Conservation (phyloP, 92 coral and sea anemone genomes). For the Chrysogorgia sp. region DNA sequence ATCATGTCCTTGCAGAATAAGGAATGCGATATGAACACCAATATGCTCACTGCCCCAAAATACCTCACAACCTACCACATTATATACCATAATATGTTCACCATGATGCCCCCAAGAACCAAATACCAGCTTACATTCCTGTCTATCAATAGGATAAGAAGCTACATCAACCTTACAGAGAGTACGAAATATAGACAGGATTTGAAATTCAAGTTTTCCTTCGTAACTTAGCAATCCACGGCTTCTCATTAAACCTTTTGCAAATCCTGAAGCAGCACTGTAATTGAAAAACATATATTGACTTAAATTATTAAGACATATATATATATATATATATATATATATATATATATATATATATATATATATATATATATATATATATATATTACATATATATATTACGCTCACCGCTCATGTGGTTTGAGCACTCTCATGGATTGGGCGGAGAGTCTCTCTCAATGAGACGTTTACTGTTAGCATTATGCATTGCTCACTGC, state of each 20-base stretch:
- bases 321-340: not conserved
- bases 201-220: constrained; percentile 67
- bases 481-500: too few relatives aligned
- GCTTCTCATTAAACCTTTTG: constrained; percentile 69
- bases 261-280: constrained; percentile 65
- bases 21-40: too few relatives aligned
- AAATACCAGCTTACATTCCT: not conserved
- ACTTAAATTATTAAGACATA: not conserved
- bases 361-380: too few relatives aligned
- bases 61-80: constrained; percentile 52
- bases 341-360: too few relatives aligned
- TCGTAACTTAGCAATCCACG: constrained; percentile 65
- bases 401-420: too few relatives aligned
- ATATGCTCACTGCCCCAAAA: not conserved
- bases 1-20: too few relatives aligned
- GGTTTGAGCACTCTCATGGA: too few relatives aligned
- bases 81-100: constrained; percentile 43
- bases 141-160: not conserved
- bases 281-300: not conserved
- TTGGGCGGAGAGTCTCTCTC: too few relatives aligned
- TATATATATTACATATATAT: too few relatives aligned
- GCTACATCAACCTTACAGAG: constrained; percentile 73
- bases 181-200: constrained; percentile 69
- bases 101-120: constrained; percentile 42
- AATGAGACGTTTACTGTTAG: too few relatives aligned